Percentiles rank a stretch among this genome's conserved stretches.
These are phyloP conservation scores for Piprites chloris DNA, from an alignment of 2,113 vertebrate species.

Conservation along the genomic window DNA sequence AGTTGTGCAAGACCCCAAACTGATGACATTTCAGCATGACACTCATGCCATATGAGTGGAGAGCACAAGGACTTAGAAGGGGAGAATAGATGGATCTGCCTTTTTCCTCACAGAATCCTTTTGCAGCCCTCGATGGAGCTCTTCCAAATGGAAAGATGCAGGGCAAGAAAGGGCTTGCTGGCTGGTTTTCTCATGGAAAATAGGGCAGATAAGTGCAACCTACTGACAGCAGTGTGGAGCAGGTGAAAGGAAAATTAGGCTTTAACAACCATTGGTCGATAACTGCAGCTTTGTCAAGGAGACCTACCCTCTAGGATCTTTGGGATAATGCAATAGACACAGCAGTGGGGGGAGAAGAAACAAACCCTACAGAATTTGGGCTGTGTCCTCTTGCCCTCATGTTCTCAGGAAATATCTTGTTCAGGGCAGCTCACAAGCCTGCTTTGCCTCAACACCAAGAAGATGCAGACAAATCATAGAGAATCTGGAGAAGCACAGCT, in stretches of 20 bases:
- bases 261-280: neutral
- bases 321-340: neutral
- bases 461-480: conserved; percentile 47
- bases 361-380: neutral
- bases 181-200: neutral
- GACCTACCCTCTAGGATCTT: neutral
- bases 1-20: neutral
- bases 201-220: neutral
- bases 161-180: neutral
- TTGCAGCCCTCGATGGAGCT: neutral
- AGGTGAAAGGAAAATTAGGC: neutral
- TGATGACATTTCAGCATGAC: neutral
- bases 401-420: neutral
- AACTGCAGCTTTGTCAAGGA: neutral
- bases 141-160: neutral
- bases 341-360: neutral
- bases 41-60: neutral
- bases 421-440: neutral
- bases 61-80: neutral
- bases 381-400: neutral
- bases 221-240: neutral
- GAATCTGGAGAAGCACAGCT: conserved; percentile 35
- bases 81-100: neutral
- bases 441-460: conserved; percentile 10
- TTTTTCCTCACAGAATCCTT: neutral